phyloP scores from a whole-genome alignment of 2,797 vertebrate genomes.

The Caiman crocodilus region DNA sequence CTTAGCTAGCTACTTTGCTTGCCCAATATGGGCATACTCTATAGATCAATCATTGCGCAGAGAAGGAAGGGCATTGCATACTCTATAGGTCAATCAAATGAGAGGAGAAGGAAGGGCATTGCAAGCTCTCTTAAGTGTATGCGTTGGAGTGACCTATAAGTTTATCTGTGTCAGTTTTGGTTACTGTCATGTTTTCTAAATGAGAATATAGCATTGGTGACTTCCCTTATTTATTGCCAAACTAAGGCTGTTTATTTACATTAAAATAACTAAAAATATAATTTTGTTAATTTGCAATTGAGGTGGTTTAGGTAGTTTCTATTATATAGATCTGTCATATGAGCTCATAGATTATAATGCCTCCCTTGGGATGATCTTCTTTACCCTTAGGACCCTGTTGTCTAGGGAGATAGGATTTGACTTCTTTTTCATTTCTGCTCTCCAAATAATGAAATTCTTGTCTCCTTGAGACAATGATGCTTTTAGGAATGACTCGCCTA shows the following conservation, averaged over 20 bases:
- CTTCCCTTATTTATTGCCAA: neutral
- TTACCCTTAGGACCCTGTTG: neutral
- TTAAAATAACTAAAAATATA: neutral
- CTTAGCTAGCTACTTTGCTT: neutral
- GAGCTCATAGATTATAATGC: neutral
- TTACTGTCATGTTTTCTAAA: accelerated
- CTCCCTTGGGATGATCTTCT: neutral
- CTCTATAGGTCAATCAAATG: neutral
- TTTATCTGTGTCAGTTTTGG: accelerated
- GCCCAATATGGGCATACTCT: neutral
- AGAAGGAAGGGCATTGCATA: neutral
- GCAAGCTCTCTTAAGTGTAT: neutral
- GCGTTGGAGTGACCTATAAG: neutral
- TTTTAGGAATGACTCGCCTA: neutral
- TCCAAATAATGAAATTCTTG: neutral
- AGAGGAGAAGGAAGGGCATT: neutral
- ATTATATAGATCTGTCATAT: neutral
- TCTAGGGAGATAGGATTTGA: neutral
- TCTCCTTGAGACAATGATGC: neutral
- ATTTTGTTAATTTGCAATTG: neutral
- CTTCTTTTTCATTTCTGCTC: neutral
- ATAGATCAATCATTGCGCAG: neutral
- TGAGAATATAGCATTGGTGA: neutral
- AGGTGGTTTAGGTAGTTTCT: neutral
- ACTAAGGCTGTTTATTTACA: neutral